Conservation (phyloP, 1,140 invertebrate genomes). For the Battus philenor region DNA sequence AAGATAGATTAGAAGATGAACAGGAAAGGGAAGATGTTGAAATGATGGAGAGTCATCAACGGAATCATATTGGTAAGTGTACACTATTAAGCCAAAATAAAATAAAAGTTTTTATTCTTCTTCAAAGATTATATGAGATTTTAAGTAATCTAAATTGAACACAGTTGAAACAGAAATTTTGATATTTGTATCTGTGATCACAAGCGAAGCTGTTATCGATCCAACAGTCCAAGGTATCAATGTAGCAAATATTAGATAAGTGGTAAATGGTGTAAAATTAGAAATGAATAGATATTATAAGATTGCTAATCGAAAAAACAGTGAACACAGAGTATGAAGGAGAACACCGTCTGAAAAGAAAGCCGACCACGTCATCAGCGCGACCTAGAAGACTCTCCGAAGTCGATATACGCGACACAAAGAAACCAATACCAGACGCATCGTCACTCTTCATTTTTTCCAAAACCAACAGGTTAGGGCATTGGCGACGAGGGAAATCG, state of each 20-base stretch:
- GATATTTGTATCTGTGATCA: no score
- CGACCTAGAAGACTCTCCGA: slow-evolving; percentile 94
- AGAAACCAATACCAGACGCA: slow-evolving; percentile 95
- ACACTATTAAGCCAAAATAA: no score
- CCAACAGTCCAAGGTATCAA: no score
- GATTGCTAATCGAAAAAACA: slow-evolving; percentile 49
- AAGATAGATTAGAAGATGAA: slow-evolving; percentile 76
- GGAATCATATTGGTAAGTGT: slow-evolving; percentile 64
- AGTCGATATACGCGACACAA: slow-evolving; percentile 89
- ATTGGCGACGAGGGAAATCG: slow-evolving; percentile 23
- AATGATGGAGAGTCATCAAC: slow-evolving; percentile 55
- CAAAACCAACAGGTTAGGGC: slow-evolving; percentile 90
- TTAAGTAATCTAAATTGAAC: no score
- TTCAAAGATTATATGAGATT: no score
- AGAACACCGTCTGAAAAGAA: slow-evolving; percentile 64
- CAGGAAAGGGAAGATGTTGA: slow-evolving; percentile 54
- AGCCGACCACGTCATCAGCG: slow-evolving; percentile 77
- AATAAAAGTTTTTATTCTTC: no score
- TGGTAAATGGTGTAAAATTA: no score
- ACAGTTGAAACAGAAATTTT: no score
- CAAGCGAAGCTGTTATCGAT: no score
- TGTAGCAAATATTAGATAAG: no score
- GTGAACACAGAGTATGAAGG: slow-evolving; percentile 67
- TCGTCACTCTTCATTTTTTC: slow-evolving; percentile 98
- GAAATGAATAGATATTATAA: no score